A percentile compares a stretch with the other conserved stretches of the same genome.
phyloP scores from a whole-genome alignment of 2,888 invertebrate species.

The Masnerella sp. region DNA sequence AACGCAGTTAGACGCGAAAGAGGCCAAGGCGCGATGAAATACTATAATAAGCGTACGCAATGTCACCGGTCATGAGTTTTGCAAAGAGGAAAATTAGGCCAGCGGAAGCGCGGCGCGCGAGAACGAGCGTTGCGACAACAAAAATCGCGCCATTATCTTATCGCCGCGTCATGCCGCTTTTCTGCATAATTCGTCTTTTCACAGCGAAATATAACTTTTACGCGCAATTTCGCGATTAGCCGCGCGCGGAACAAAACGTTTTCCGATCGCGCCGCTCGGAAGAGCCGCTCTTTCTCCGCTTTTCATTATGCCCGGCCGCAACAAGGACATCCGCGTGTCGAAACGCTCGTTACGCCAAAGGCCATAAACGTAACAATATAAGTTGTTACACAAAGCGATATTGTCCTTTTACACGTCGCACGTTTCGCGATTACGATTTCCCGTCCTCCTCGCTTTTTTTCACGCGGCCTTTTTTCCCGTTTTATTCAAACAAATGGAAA shows the following conservation, averaged over 20 bases:
- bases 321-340: conserved; percentile 45
- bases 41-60: conserved; percentile 59
- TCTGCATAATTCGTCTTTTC: conserved; percentile 46
- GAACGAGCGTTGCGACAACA: conserved; percentile 61
- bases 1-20: too few species aligned
- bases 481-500: conserved; percentile 47
- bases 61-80: conserved; percentile 61
- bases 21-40: conserved; percentile 58
- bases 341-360: conserved; percentile 55
- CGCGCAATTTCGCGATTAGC: conserved; percentile 43
- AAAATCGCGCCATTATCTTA: conserved; percentile 54
- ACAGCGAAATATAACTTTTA: conserved; percentile 45
- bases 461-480: conserved; percentile 25
- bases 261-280: conserved; percentile 38
- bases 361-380: conserved; percentile 61
- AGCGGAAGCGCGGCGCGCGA: conserved; percentile 65
- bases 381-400: conserved; percentile 58
- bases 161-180: conserved; percentile 48
- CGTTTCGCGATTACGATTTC: conserved; percentile 54
- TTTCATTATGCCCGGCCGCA: conserved; percentile 46
- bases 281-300: conserved; percentile 48
- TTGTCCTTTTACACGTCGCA: conserved; percentile 54
- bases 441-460: conserved; percentile 13
- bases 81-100: conserved; percentile 64
- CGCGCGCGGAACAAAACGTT: conserved; percentile 41